Evolutionary conservation across 2,113 vertebrate species (phyloP).

Genomic region (Oreotrochilus melanogaster): DNA sequence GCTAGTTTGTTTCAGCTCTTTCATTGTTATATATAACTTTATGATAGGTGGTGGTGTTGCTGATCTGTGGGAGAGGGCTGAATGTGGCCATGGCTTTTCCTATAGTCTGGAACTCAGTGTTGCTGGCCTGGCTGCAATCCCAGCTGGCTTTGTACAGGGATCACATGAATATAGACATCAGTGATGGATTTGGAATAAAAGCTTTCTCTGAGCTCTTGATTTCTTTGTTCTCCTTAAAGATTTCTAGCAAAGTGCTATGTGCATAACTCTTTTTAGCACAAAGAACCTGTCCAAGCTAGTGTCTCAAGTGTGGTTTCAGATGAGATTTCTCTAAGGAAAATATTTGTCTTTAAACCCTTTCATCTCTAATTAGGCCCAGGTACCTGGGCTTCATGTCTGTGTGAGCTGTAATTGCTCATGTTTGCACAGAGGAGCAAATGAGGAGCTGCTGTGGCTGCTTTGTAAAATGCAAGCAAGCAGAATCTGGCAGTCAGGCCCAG

Average conservation of each 20-base stretch:
- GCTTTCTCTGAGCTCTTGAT: constrained; percentile 12
- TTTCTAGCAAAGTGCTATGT: background rate
- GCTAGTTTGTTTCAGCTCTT: background rate
- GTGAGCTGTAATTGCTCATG: background rate
- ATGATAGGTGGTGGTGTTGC: background rate
- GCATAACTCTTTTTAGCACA: background rate
- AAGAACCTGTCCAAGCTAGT: constrained; percentile 7
- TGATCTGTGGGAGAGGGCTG: background rate
- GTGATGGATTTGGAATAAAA: background rate
- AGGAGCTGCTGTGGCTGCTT: background rate
- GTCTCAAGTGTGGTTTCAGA: constrained; percentile 8
- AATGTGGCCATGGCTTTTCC: background rate
- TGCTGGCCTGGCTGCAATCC: constrained; percentile 13
- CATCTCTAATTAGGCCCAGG: constrained; percentile 23
- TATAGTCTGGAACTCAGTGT: background rate
- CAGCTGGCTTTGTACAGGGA: background rate
- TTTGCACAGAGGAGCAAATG: background rate
- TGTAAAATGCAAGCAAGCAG: background rate
- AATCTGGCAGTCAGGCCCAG: background rate
- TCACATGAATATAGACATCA: constrained; percentile 33
- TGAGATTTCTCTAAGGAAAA: constrained; percentile 42
- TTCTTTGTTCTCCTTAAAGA: constrained; percentile 19
- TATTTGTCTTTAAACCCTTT: constrained; percentile 49
- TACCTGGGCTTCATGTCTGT: background rate
- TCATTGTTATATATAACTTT: background rate